Conservation (phyloP, 1,140 invertebrate species). For the Drosophila simulans region DNA sequence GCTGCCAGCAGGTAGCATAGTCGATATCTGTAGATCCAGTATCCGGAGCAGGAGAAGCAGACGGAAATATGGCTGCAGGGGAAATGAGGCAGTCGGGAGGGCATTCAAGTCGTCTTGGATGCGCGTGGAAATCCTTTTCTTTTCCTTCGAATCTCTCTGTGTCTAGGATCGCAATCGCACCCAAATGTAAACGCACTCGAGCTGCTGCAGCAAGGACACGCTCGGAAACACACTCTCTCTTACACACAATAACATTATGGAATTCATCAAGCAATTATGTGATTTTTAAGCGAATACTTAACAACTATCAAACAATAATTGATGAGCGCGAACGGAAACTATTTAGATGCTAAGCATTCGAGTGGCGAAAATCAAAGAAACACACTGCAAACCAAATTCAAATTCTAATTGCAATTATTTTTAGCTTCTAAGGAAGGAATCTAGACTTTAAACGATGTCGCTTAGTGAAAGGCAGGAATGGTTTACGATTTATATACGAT, state of each 20-base stretch:
- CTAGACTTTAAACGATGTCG: slow-evolving; percentile 41
- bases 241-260: slow-evolving; percentile 56
- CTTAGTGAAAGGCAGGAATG: slow-evolving; percentile 16
- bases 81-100: slow-evolving; percentile 51
- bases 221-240: slow-evolving; percentile 4
- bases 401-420: slow-evolving; percentile 80
- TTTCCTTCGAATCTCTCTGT: slow-evolving; percentile 45
- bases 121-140: slow-evolving; percentile 46
- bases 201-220: slow-evolving; percentile 43
- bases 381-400: slow-evolving; percentile 58
- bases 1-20: slow-evolving; percentile 63
- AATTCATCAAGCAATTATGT: slow-evolving; percentile 83
- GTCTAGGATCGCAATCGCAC: slow-evolving; percentile 72
- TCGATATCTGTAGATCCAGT: slow-evolving; percentile 11
- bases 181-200: slow-evolving; percentile 48
- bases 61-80: slow-evolving; percentile 27
- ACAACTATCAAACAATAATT: slow-evolving; percentile 81
- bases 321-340: slow-evolving; percentile 51
- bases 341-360: slow-evolving; percentile 62
- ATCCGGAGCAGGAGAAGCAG: slow-evolving; percentile 18
- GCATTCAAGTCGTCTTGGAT: slow-evolving; percentile 70
- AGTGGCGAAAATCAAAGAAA: slow-evolving; percentile 66
- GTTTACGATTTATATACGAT: slow-evolving; percentile 59
- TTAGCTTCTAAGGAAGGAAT: slow-evolving; percentile 54
- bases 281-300: slow-evolving; percentile 80